These are phyloP conservation scores for Sminthopsis crassicaudata DNA, from an alignment of 2,113 vertebrate species.

Conservation along the genomic window DNA sequence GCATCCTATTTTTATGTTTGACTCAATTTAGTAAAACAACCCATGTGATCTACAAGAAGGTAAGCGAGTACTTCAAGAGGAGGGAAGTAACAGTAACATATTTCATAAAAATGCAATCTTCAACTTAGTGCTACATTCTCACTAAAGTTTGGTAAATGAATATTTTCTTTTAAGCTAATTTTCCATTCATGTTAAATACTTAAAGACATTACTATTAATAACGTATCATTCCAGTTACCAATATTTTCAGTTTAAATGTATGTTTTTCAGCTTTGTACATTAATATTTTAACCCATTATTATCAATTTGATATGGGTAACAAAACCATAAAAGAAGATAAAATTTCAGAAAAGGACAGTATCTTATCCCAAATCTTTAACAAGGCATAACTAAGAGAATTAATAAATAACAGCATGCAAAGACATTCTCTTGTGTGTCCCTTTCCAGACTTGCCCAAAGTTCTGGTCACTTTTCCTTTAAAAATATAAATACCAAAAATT, in stretches of 20 bases:
- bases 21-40: background rate
- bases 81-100: background rate
- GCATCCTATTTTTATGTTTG: background rate
- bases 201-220: background rate
- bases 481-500: background rate
- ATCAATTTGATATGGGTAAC: background rate
- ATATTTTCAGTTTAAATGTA: background rate
- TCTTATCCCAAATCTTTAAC: background rate
- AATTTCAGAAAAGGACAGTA: background rate
- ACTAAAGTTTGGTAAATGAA: background rate
- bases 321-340: background rate
- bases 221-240: background rate
- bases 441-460: background rate
- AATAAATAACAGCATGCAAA: background rate
- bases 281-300: background rate
- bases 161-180: background rate
- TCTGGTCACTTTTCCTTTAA: background rate
- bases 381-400: background rate
- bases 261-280: conserved; percentile 38
- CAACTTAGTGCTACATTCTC: background rate
- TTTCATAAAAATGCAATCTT: background rate
- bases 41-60: background rate
- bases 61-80: background rate
- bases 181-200: background rate
- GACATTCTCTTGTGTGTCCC: background rate